Conservation (phyloP, 1,140 invertebrate species). For the Protaetia brevitarsis region DNA sequence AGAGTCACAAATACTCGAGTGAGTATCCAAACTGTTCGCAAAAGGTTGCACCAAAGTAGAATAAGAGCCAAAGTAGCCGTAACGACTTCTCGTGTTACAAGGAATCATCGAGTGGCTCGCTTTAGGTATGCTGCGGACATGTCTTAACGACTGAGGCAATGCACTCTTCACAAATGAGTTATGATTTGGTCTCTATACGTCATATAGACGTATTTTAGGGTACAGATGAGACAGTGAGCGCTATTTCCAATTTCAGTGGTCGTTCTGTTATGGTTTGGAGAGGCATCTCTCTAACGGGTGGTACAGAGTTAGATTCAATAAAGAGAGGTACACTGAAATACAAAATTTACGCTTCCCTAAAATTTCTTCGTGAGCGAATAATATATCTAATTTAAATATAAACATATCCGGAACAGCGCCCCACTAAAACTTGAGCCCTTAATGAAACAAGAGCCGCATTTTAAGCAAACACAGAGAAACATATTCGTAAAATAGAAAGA, state of each 20-base stretch:
- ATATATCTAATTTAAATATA: no score
- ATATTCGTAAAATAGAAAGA: no score
- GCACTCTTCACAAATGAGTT: not conserved
- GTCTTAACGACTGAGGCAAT: not conserved
- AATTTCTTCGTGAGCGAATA: no score
- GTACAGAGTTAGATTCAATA: not conserved
- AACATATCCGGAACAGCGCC: no score
- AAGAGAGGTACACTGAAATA: not conserved
- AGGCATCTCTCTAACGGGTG: not conserved
- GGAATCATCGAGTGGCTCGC: not conserved
- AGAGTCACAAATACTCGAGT: not conserved
- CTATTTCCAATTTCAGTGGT: not conserved
- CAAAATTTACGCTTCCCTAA: no score
- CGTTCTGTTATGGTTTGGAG: not conserved
- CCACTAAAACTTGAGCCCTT: no score
- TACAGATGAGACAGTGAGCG: not conserved
- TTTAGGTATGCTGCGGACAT: not conserved
- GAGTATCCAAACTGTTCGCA: not conserved
- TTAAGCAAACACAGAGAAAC: no score
- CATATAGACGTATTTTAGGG: not conserved
- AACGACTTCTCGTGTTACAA: not conserved
- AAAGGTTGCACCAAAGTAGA: not conserved
- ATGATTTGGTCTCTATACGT: not conserved
- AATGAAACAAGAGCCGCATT: no score
- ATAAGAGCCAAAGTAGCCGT: not conserved